phyloP scores from a whole-genome alignment of 1,140 invertebrate species.

The Aplysia californica region DNA sequence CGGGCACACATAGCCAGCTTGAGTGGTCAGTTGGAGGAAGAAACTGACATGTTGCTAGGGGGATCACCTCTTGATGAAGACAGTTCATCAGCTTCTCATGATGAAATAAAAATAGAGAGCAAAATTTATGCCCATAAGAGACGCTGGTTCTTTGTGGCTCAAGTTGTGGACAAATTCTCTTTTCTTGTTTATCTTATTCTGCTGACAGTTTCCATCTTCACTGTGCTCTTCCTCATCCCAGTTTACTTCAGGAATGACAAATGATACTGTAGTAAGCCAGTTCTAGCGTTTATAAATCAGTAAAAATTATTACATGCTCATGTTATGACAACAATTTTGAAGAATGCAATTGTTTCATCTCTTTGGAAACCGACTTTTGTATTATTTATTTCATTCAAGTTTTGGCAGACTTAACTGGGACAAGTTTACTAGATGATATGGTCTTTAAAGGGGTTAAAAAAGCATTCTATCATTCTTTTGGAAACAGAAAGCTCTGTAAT shows the following conservation, averaged over 20 bases:
- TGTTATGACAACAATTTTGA: not conserved
- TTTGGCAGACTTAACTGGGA: not conserved
- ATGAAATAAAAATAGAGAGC: no score
- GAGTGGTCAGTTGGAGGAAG: no score
- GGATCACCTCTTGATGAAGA: no score
- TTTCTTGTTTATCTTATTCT: conserved; percentile 53
- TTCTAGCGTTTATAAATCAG: not conserved
- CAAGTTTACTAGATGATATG: no score
- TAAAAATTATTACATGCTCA: not conserved
- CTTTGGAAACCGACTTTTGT: not conserved
- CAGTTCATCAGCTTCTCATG: no score
- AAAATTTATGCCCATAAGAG: no score
- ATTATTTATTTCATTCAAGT: not conserved
- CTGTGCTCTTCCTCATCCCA: conserved; percentile 54
- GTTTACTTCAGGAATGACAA: conserved; percentile 20
- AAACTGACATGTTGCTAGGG: no score
- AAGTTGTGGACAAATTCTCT: conserved; percentile 49
- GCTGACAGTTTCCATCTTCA: conserved; percentile 47
- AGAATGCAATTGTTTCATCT: not conserved
- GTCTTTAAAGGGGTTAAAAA: no score
- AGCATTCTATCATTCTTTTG: no score
- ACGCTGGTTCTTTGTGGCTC: conserved; percentile 58
- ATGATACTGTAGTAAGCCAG: not conserved
- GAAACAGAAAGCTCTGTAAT: no score
- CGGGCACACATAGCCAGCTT: no score